phyloP scores from a whole-genome alignment of 2,888 invertebrate genomes.

The Ariolimax columbianus region DNA sequence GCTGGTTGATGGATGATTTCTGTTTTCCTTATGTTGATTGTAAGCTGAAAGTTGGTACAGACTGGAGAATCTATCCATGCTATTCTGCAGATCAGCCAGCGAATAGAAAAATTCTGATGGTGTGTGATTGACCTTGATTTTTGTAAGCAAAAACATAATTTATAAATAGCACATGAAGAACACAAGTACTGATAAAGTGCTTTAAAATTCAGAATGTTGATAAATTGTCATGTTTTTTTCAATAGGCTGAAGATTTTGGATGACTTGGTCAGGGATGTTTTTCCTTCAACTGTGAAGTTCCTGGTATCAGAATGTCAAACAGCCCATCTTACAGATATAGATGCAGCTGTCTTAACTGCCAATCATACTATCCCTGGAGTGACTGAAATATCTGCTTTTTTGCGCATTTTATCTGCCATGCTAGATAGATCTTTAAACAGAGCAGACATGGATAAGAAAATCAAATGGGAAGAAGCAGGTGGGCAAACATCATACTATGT shows the following conservation, averaged over 20 bases:
- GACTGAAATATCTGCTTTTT: constrained; percentile 72
- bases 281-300: constrained; percentile 73
- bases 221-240: background rate
- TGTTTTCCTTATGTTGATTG: no score
- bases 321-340: constrained; percentile 67
- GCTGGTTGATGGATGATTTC: no score
- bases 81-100: no score
- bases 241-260: constrained; percentile 72
- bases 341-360: constrained; percentile 53
- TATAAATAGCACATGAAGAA: no score
- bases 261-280: constrained; percentile 71
- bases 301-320: constrained; percentile 66
- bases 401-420: constrained; percentile 72
- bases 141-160: no score
- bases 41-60: no score
- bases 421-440: constrained; percentile 71
- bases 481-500: constrained; percentile 12
- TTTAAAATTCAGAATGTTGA: background rate
- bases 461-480: constrained; percentile 63
- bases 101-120: no score
- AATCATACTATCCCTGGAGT: constrained; percentile 68
- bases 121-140: no score
- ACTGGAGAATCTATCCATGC: no score
- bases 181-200: no score
- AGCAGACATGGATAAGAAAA: constrained; percentile 73